Evolutionary conservation across 2,113 vertebrate species (phyloP).

Genomic region (Halichoerus grypus): DNA sequence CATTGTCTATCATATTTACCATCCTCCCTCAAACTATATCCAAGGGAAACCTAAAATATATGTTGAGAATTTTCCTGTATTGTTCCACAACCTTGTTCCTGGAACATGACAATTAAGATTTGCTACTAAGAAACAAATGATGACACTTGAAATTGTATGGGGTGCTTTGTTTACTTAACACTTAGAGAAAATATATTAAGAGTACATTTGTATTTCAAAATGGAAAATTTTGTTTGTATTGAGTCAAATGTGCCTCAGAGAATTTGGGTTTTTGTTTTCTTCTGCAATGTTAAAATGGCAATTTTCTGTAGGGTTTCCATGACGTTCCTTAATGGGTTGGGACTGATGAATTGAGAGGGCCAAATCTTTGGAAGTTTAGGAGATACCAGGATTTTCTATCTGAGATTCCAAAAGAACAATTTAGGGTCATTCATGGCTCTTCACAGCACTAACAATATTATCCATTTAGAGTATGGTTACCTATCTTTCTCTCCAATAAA

Average conservation of each 20-base stretch:
- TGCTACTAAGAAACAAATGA: constrained; percentile 40
- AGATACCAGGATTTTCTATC: background rate
- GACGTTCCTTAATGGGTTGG: background rate
- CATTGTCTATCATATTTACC: background rate
- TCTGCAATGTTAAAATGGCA: background rate
- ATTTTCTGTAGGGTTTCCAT: background rate
- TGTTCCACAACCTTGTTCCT: background rate
- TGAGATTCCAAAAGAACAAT: background rate
- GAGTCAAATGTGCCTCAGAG: background rate
- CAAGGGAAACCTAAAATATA: background rate
- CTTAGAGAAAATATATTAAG: background rate
- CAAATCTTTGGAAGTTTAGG: background rate
- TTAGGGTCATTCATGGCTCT: background rate
- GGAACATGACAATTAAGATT: constrained; percentile 18
- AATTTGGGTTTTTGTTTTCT: background rate
- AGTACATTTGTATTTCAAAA: constrained; percentile 27
- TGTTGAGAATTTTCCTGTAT: background rate
- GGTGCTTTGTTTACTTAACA: background rate
- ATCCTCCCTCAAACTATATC: background rate
- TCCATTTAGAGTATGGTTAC: background rate
- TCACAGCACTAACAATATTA: background rate
- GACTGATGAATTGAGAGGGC: background rate
- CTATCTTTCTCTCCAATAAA: background rate
- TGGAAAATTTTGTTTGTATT: background rate
- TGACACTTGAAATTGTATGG: constrained; percentile 26